Percentiles rank a stretch among this genome's conserved stretches.
These are phyloP conservation scores for Saguinus imperator DNA, from an alignment of 2,113 vertebrate genomes.

Conservation along the genomic window DNA sequence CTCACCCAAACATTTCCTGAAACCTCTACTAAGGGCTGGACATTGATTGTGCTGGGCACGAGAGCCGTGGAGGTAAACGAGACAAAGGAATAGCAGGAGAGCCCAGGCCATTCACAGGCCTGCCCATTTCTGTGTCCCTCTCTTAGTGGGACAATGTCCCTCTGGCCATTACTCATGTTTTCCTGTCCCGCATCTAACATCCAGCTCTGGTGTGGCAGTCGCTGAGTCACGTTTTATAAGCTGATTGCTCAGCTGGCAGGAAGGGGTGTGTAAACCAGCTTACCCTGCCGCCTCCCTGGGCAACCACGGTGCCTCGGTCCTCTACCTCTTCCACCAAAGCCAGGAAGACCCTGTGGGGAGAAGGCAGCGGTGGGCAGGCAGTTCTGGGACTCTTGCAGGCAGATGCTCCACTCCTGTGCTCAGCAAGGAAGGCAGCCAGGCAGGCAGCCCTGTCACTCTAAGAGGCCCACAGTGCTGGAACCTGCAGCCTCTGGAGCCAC, in stretches of 20 bases:
- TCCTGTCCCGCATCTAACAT: not conserved
- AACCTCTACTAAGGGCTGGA: not conserved
- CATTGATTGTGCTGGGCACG: not conserved
- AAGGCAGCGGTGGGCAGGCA: accelerated
- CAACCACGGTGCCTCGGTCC: slow-evolving; percentile 94
- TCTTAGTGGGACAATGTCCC: not conserved
- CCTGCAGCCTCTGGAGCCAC: not conserved
- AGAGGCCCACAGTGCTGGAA: not conserved
- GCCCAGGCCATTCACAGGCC: not conserved
- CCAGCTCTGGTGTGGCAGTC: not conserved
- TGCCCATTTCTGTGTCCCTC: not conserved
- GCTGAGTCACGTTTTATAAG: not conserved
- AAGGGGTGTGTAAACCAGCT: slow-evolving; percentile 35
- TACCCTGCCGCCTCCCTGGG: slow-evolving; percentile 98
- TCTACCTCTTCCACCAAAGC: slow-evolving; percentile 93
- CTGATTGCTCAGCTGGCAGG: not conserved
- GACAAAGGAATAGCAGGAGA: not conserved
- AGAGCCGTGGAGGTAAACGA: not conserved
- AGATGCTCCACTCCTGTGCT: accelerated
- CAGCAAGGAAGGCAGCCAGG: not conserved
- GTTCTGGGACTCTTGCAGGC: not conserved
- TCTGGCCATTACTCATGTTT: too few species aligned
- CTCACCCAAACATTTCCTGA: not conserved
- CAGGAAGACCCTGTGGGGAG: slow-evolving; percentile 91
- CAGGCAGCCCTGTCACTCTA: accelerated